These are phyloP conservation scores for Neodiprion fabricii DNA, from an alignment of 1,140 invertebrate genomes.

Conservation along the genomic window DNA sequence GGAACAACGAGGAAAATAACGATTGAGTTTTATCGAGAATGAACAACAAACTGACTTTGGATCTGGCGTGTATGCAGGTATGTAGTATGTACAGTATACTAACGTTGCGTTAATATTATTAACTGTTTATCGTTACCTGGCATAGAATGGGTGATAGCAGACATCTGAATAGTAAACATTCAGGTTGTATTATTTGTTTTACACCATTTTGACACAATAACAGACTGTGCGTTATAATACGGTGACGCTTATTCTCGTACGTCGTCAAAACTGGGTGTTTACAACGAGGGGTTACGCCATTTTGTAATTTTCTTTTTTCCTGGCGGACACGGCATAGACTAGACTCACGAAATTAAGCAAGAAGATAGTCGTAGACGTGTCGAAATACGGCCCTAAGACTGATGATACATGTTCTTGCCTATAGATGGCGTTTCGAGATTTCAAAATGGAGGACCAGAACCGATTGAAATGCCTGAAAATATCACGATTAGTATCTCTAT, in stretches of 20 bases:
- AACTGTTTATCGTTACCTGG: constrained; percentile 60
- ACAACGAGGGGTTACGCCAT: constrained; percentile 43
- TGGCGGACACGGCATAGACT: constrained; percentile 12
- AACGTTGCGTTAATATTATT: background rate
- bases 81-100: no score
- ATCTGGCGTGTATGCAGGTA: no score
- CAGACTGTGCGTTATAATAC: no score
- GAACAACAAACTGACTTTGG: no score
- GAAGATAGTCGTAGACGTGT: no score
- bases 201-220: constrained; percentile 33
- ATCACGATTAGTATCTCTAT: background rate
- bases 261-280: constrained; percentile 46
- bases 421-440: background rate
- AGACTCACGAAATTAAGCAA: constrained; percentile 1
- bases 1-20: no score
- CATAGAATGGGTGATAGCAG: constrained; percentile 70
- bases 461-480: background rate
- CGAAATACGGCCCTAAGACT: no score
- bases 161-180: constrained; percentile 68
- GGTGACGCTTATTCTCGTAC: background rate
- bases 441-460: background rate
- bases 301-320: constrained; percentile 47
- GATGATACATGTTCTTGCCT: no score
- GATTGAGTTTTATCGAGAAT: no score
- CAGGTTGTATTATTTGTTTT: constrained; percentile 47